phyloP scores from a whole-genome alignment of 2,113 vertebrate genomes.

The Cyanistes caeruleus region DNA sequence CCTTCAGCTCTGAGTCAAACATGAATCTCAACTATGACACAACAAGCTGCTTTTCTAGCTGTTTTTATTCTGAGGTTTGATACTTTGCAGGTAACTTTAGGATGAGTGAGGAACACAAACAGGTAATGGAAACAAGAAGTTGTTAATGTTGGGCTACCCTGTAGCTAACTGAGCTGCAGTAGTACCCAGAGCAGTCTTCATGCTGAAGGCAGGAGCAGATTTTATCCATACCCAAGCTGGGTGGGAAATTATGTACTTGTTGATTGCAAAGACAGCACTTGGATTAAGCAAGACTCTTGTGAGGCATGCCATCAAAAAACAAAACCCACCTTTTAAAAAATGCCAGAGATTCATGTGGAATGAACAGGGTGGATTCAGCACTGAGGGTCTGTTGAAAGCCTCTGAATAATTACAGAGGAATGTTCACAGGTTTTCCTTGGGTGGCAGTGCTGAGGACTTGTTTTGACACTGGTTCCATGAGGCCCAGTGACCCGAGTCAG shows the following conservation, averaged over 20 bases:
- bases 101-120: background rate
- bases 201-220: background rate
- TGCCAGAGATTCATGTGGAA: background rate
- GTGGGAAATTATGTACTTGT: background rate
- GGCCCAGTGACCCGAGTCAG: background rate
- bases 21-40: background rate
- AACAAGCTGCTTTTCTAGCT: background rate
- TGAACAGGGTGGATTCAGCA: background rate
- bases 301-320: background rate
- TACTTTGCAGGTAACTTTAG: background rate
- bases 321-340: background rate
- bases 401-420: background rate
- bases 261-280: background rate
- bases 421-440: background rate
- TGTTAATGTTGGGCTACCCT: background rate
- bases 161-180: background rate
- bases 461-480: background rate
- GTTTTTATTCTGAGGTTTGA: background rate
- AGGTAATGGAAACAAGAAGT: background rate
- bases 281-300: background rate
- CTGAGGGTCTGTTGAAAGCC: background rate
- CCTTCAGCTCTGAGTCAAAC: background rate
- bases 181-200: background rate
- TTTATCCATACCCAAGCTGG: background rate
- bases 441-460: fast-evolving